Evolutionary conservation across 2,888 invertebrate genomes (phyloP), one percentile per base, ranked within the genome.

Genomic region (Koerneria pararmatus): DNA sequence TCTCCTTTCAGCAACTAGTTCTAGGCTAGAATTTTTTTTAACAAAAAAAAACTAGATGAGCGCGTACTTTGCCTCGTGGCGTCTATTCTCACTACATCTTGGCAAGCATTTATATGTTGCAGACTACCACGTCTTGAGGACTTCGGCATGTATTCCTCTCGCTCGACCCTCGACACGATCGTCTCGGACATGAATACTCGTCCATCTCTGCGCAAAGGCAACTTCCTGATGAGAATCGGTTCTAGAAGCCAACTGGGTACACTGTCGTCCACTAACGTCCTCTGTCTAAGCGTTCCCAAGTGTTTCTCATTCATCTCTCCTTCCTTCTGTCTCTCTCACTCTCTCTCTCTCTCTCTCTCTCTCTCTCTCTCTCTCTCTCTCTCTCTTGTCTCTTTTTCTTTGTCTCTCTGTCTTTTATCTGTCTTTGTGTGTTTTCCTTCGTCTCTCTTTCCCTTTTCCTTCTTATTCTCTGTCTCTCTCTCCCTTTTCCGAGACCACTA

Each of bases 111-210:
- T n/a, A n/a, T n/a, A n/a, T n/a, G n/a, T 41, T 48, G 15, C 64
- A 64, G 64, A 64, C 56, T 64, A 31, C 56, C 64, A 22, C 64
- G 64, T 41, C 64, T 64, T n/a, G 64, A 53, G 46, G 64, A 64
- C 46, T 64, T 64, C 27, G 64, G 64, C 27, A 58, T 65, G 65
- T 58, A 56, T 19, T 54, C 57, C 2, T 22, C 53, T 8, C 65
- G 37, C 2, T 58, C 65, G 2, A 34, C 65, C 5, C 58, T 56
- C 48, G 65, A 65, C n/a, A 49, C 41, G 2, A 56, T 65, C 32
- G 24, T 65, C 34, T 27, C 57, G 48, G 65, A 65, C 48, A 41
- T 65, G 54, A 57, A 56, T 35, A 6, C 57, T 8, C 65, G 65
- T 32, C 65, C 65, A 24, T 65, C 65, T 22, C 65, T 57, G 57